These are phyloP conservation scores for Muscicapa adusta DNA, from an alignment of 2,113 vertebrate species.

Conservation along the genomic window DNA sequence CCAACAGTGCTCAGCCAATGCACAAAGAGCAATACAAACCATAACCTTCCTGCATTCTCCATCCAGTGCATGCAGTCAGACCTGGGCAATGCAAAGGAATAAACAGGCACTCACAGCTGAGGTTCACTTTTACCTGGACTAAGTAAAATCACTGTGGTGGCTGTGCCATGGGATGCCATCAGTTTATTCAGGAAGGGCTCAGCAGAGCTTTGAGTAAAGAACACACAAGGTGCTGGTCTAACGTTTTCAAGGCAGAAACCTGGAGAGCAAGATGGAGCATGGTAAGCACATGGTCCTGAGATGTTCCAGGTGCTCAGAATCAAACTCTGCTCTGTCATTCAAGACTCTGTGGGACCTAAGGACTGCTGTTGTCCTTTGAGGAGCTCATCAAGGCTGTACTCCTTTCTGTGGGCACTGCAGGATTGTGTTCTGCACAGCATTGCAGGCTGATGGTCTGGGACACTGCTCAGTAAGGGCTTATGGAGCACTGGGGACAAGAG, in stretches of 20 bases:
- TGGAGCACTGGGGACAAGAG: not conserved
- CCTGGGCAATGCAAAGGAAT: not conserved
- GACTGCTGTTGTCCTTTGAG: not conserved
- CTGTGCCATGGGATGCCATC: not conserved
- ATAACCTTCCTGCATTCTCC: accelerated
- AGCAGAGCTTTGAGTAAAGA: not conserved
- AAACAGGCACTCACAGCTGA: not conserved
- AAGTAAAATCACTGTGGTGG: not conserved
- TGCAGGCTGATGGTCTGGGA: not conserved
- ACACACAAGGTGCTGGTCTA: not conserved
- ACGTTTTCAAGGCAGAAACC: not conserved
- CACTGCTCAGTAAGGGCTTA: not conserved
- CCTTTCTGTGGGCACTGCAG: not conserved
- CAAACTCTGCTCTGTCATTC: not conserved
- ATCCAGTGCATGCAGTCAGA: not conserved
- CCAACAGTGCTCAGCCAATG: accelerated
- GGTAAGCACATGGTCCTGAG: not conserved
- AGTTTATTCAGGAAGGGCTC: not conserved
- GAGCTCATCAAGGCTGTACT: not conserved
- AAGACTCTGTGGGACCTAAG: not conserved
- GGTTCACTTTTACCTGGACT: not conserved
- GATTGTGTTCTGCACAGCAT: not conserved
- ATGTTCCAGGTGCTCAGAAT: not conserved
- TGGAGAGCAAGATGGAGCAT: not conserved
- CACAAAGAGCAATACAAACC: not conserved